A percentile compares a stretch with the other conserved stretches of the same genome.
phyloP scores from a whole-genome alignment of 1,140 invertebrate genomes.

The Geopemphigus sp. region DNA sequence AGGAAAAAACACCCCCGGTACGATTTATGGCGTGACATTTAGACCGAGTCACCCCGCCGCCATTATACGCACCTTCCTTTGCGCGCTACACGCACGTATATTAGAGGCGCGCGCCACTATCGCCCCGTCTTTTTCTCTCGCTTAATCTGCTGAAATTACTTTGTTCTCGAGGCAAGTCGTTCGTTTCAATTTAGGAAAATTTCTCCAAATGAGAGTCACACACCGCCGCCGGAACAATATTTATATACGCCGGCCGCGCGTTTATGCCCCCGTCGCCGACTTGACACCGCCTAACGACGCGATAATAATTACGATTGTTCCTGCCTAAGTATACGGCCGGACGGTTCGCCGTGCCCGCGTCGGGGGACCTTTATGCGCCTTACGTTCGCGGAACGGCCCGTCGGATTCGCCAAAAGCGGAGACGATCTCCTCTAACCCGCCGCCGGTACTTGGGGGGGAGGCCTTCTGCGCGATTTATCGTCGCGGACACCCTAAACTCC shows the following conservation, averaged over 20 bases:
- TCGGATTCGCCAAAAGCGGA: too few species aligned
- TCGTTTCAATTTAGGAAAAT: conserved; percentile 50
- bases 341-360: too few species aligned
- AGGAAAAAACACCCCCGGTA: conserved; percentile 55
- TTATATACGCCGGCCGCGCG: not conserved
- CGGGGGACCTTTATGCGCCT: too few species aligned
- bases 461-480: too few species aligned
- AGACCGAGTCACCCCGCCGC: not conserved
- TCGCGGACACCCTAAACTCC: too few species aligned
- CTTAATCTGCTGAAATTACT: conserved; percentile 74
- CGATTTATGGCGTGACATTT: conserved; percentile 72
- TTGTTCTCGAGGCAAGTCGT: conserved; percentile 21
- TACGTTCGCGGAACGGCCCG: too few species aligned
- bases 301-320: too few species aligned
- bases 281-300: too few species aligned
- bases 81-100: not conserved
- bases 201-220: conserved; percentile 5
- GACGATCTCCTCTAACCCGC: too few species aligned
- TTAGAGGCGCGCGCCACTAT: not conserved
- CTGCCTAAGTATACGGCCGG: too few species aligned
- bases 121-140: conserved; percentile 50
- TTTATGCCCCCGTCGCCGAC: not conserved
- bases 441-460: too few species aligned
- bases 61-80: not conserved
- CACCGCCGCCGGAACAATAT: not conserved